These are phyloP conservation scores for Garra rufa DNA, from an alignment of 2,113 vertebrate species.

Conservation along the genomic window DNA sequence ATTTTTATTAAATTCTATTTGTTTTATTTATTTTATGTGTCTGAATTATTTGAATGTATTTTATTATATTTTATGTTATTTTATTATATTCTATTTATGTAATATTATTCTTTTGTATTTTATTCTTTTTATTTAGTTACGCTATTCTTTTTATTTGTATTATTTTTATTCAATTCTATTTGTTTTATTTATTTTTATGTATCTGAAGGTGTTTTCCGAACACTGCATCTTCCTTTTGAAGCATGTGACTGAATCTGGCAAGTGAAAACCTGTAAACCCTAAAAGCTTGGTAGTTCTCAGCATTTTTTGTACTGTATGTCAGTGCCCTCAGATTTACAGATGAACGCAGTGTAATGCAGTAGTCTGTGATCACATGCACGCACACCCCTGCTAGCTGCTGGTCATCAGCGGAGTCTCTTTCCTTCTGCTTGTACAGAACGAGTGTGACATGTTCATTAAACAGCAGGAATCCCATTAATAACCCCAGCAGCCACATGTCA, in stretches of 20 bases:
- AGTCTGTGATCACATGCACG: neutral
- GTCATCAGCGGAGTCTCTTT: constrained; percentile 64
- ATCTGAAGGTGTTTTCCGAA: too few relatives aligned
- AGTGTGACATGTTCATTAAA: constrained; percentile 77
- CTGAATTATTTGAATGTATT: too few relatives aligned
- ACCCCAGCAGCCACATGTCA: constrained; percentile 72
- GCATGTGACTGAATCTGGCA: neutral
- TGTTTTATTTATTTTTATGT: too few relatives aligned
- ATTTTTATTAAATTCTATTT: too few relatives aligned
- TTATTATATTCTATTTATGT: too few relatives aligned
- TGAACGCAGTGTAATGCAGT: neutral
- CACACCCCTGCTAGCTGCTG: constrained; percentile 30
- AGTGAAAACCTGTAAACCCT: constrained; percentile 3
- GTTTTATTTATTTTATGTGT: too few relatives aligned
- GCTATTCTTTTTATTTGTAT: too few relatives aligned
- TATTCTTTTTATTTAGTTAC: too few relatives aligned
- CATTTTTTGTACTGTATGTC: neutral
- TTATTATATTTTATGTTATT: too few relatives aligned
- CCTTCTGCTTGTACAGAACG: constrained; percentile 65
- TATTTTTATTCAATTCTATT: too few relatives aligned
- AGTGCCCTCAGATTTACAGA: neutral
- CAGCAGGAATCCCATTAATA: constrained; percentile 73
- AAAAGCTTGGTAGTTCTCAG: neutral
- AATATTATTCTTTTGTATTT: too few relatives aligned
- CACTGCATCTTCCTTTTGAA: neutral